Percentiles rank a stretch among this genome's conserved stretches.
Conservation (phyloP, 2,888 invertebrate genomes). For the Bombylius discolor region DNA sequence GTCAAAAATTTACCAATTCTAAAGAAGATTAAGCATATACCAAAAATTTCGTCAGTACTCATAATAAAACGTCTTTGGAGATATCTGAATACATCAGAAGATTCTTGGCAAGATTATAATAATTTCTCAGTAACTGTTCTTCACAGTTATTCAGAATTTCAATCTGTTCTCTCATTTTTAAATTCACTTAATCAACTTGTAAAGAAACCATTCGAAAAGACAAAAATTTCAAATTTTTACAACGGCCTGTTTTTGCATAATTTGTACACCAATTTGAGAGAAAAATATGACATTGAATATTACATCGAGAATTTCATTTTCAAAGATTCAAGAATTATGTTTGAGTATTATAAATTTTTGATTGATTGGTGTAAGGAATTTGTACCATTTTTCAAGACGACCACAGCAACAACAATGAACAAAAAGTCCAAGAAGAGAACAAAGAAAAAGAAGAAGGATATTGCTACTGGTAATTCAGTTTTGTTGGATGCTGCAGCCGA, state of each 20-base stretch:
- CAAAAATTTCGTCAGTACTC: conserved; percentile 29
- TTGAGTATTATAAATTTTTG: conserved; percentile 29
- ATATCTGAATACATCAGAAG: conserved; percentile 32
- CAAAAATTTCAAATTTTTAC: conserved; percentile 48
- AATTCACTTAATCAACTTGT: conserved; percentile 49
- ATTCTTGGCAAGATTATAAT: conserved; percentile 32
- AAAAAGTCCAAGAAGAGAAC: conserved; percentile 15
- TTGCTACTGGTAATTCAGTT: conserved; percentile 21
- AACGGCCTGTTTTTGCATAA: conserved; percentile 70
- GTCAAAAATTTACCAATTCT: conserved; percentile 19
- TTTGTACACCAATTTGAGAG: conserved; percentile 47
- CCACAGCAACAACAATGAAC: conserved; percentile 12
- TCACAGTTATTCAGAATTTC: conserved; percentile 33
- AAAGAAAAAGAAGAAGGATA: conserved; percentile 26
- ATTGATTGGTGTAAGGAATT: conserved; percentile 28
- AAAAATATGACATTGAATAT: conserved; percentile 40
- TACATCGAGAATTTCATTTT: conserved; percentile 43
- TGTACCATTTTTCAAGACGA: conserved; percentile 23
- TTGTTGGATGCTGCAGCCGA: conserved; percentile 6
- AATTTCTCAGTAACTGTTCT: conserved; percentile 26
- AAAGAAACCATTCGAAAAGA: conserved; percentile 43
- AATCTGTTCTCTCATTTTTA: conserved; percentile 30
- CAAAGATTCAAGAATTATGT: conserved; percentile 27
- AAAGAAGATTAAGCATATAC: conserved; percentile 23
- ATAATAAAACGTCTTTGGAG: conserved; percentile 27